phyloP scores from a whole-genome alignment of 2,113 vertebrate species.

The Festucalex cinctus region DNA sequence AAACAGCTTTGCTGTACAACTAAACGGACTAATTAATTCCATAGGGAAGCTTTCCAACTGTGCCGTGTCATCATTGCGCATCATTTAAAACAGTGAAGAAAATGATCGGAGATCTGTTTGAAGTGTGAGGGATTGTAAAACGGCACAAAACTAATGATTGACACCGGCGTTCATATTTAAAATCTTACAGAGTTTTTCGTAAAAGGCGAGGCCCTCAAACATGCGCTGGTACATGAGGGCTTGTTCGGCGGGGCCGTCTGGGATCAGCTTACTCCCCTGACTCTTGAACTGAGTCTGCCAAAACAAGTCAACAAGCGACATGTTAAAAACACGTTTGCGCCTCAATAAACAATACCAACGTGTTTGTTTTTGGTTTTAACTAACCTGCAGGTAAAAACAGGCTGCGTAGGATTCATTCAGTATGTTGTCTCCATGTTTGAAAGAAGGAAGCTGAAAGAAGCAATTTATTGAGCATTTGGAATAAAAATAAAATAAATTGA shows the following conservation, averaged over 20 bases:
- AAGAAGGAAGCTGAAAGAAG: slow-evolving; percentile 65
- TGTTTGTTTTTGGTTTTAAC: background rate
- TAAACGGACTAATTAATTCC: background rate
- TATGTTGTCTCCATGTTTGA: slow-evolving; percentile 63
- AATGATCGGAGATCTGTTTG: background rate
- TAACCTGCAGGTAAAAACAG: slow-evolving; percentile 76
- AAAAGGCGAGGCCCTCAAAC: slow-evolving; percentile 64
- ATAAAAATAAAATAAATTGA: background rate
- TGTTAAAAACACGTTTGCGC: background rate
- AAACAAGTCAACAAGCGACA: background rate
- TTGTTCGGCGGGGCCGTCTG: slow-evolving; percentile 53
- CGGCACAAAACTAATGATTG: background rate
- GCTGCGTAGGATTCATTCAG: slow-evolving; percentile 73
- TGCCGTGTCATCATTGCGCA: background rate
- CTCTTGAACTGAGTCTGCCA: slow-evolving; percentile 67
- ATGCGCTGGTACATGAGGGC: slow-evolving; percentile 69
- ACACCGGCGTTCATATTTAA: background rate
- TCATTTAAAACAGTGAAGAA: background rate
- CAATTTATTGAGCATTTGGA: background rate
- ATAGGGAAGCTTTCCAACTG: background rate
- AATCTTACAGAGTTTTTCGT: slow-evolving; percentile 67
- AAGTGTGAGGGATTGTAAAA: background rate
- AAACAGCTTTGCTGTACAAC: background rate
- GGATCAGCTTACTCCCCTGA: slow-evolving; percentile 68
- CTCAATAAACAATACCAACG: background rate